Evolutionary conservation across 2,797 vertebrate species (phyloP), one percentile per base, ranked within the genome.

Genomic region (Eupleurogrammus muticus): DNA sequence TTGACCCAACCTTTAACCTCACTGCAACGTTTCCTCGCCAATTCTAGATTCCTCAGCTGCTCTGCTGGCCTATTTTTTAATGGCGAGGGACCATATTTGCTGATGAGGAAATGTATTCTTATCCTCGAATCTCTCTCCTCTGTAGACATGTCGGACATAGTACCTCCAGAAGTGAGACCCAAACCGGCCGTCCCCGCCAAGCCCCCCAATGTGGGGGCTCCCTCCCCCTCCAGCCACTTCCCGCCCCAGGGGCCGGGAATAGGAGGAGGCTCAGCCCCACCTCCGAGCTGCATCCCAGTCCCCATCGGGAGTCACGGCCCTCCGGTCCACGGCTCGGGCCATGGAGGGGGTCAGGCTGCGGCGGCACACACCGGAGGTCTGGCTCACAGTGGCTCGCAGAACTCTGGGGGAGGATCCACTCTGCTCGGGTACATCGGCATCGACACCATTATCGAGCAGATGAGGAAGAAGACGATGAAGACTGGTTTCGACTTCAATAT

Each of bases 381-480:
- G 13, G 75, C 66, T 51, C 89, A 84, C 0, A 13, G 72, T 1
- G 77, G 57, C 73, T 74, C 88, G 44, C 79, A 89, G 50, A 79
- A 36, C 74, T 61, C 89, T 21, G 36, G 77, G 0, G 91, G 90
- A 3, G 94, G 94, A 55, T 95, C 94, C 32, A 83, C 92, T 35
- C 87, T 99, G 80, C 91, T 99, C 85, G 98, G 98, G 44, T 99
- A 99, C 86, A 96, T 99, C 0, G 97, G 98, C 14, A 98, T 99
- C 0, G 98, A 99, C 90, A 97, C 97, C 82, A 99, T 99, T 88
- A 99, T 99, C 0, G 98, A 99, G 86, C 98, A 99, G 90, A 99
- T 99, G 98, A 95, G 97, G 64, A 98, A 95, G 95, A 99, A 99
- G 89, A 99, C 98, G 51, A 98, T 99, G 98, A 99, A 99, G 94